Evolutionary conservation across 2,113 vertebrate genomes (phyloP), one percentile per base, ranked within the genome.

Genomic region (Mustelus asterias): DNA sequence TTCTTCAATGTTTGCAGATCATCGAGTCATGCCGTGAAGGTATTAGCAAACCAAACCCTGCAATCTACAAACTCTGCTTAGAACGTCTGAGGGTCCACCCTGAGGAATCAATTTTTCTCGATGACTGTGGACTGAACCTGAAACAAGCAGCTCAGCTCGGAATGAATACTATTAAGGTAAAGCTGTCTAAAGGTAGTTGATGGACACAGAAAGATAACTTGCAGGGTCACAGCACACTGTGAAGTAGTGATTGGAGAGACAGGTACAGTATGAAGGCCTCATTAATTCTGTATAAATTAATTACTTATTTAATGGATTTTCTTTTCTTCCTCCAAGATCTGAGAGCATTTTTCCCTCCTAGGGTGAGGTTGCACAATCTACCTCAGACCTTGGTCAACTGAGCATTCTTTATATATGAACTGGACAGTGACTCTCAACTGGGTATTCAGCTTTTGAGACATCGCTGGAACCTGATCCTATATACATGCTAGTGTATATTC

Each of bases 61-160:
- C 78, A 54, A 97, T 98, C 85, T 98, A 98, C 96, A 72, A 96
- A 78, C 96, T 98, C 83, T 98, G 98, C 96, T 95, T 98, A 93
- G 96, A 98, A 88, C 96, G 44, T 48, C 97, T 98, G 0, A 96
- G 97, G 0, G 96, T 98, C 67, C 97, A 96, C n/a, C 97, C 98
- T 92, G 96, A 97, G 0, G 98, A 98, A 88, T 97, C 98, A 78
- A 96, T 98, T 96, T 97, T 98, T 86, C 97, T 98, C 0, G 98
- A 98, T 60, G 98, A 97, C 96, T 96, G 97, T 89, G 97, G 97
- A 95, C 96, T 95, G 22, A 98, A 97, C 89, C 96, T 98, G 86
- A 96, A 97, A 96, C 96, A 97, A 76, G 98, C 98, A 78, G 97
- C 97, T n/a, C 97, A 97, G 88, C 97, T 98, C 76, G 98, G 98